Conservation (phyloP, 2,113 vertebrate genomes). For the Perccottus glenii region DNA sequence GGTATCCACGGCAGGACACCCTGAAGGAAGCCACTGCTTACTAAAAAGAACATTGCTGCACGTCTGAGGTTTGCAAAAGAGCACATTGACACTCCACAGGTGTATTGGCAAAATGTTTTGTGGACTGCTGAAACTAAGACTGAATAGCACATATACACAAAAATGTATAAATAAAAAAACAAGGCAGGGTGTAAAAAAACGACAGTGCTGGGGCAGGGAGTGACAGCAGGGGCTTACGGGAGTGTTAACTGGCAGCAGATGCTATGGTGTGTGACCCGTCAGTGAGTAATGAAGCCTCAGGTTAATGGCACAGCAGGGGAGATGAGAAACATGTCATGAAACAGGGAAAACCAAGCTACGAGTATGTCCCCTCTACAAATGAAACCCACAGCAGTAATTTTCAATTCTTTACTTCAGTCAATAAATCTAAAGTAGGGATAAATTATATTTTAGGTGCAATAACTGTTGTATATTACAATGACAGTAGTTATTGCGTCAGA, state of each 20-base stretch:
- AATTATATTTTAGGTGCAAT: neutral
- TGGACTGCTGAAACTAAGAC: no score
- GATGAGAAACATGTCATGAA: slow-evolving; percentile 36
- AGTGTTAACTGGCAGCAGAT: slow-evolving; percentile 34
- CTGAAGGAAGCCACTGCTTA: no score
- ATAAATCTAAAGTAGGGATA: neutral
- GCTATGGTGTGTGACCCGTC: slow-evolving; percentile 35
- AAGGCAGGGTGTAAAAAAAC: neutral
- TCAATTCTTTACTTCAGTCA: neutral
- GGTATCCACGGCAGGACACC: no score
- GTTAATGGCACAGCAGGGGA: slow-evolving; percentile 41
- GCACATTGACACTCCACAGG: no score
- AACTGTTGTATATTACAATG: no score
- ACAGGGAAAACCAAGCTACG: slow-evolving; percentile 5
- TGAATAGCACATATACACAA: no score
- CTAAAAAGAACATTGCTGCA: no score
- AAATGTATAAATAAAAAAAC: neutral
- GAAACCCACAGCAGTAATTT: slow-evolving; percentile 3
- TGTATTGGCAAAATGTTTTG: no score
- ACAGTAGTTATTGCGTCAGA: no score
- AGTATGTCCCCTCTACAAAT: slow-evolving; percentile 24
- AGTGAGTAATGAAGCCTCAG: slow-evolving; percentile 32
- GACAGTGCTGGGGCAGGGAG: neutral
- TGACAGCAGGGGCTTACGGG: slow-evolving; percentile 21
- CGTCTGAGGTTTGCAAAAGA: no score